phyloP scores from a whole-genome alignment of 2,888 invertebrate genomes.

The Leucania comma region DNA sequence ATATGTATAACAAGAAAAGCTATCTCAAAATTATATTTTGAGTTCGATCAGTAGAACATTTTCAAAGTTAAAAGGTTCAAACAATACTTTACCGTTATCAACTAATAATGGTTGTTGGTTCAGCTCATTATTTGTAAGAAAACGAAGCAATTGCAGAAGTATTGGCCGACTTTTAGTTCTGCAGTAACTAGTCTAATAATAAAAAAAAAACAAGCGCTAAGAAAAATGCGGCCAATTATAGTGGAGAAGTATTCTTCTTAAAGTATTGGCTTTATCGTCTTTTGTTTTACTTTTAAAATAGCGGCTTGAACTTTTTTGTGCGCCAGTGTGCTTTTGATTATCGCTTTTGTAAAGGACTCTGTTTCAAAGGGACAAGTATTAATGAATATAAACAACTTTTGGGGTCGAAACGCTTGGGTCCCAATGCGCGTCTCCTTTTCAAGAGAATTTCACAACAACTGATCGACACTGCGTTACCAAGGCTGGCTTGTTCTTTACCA shows the following conservation, averaged over 20 bases:
- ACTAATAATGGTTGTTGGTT: constrained; percentile 44
- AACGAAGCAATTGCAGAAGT: constrained; percentile 51
- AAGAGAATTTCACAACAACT: no score
- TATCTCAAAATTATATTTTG: no score
- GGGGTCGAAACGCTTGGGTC: no score
- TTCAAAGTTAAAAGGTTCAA: constrained; percentile 8
- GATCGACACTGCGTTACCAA: no score
- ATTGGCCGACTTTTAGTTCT: constrained; percentile 37
- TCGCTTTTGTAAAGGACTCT: not conserved
- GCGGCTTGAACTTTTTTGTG: not conserved
- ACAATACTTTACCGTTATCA: constrained; percentile 39
- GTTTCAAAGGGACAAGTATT: no score
- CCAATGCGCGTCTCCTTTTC: no score
- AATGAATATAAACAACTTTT: no score
- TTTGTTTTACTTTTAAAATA: constrained; percentile 14
- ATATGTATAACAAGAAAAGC: no score
- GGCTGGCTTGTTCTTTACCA: no score
- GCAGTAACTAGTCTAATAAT: constrained; percentile 21
- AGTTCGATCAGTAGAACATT: no score
- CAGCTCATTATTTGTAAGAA: constrained; percentile 58
- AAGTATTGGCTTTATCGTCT: constrained; percentile 21
- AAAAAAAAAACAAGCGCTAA: constrained; percentile 40
- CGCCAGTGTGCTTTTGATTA: not conserved
- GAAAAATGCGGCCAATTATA: constrained; percentile 59
- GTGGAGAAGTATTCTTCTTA: constrained; percentile 19